Percentiles rank a stretch among this genome's conserved stretches.
Evolutionary conservation across 2,113 vertebrate species (phyloP).

Genomic region (Brevimyrus niger): DNA sequence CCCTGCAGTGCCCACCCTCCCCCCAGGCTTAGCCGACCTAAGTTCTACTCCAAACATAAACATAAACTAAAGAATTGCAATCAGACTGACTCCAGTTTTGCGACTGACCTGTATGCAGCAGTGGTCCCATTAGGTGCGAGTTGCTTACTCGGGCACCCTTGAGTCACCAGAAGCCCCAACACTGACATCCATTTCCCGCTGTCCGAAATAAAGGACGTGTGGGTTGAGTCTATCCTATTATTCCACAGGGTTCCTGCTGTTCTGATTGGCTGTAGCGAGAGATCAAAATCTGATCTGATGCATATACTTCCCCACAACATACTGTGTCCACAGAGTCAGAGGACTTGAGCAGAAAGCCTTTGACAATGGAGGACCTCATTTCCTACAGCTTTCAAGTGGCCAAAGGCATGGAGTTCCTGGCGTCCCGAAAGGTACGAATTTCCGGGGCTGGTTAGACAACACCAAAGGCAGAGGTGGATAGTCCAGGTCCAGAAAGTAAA

Average conservation of each 20-base stretch:
- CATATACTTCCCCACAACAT: background rate
- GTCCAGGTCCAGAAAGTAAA: background rate
- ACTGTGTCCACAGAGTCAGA: conserved; percentile 66
- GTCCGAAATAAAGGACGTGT: background rate
- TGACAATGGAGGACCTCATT: conserved; percentile 87
- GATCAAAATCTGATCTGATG: background rate
- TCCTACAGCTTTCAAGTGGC: conserved; percentile 94
- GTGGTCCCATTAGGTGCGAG: background rate
- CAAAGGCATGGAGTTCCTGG: conserved; percentile 92
- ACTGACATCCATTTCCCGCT: background rate
- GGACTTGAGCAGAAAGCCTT: conserved; percentile 77
- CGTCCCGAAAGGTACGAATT: conserved; percentile 77
- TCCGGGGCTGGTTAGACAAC: background rate
- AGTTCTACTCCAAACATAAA: background rate
- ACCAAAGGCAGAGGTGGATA: background rate
- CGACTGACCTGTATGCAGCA: background rate
- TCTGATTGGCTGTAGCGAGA: background rate
- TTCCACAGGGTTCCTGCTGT: background rate
- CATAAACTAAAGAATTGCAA: background rate
- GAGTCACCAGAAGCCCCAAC: background rate
- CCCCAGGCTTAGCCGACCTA: background rate
- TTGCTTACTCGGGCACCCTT: background rate
- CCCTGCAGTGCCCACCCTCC: conserved; percentile 1
- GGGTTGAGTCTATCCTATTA: background rate
- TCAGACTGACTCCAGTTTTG: background rate